A percentile compares a stretch with the other conserved stretches of the same genome.
phyloP scores from a whole-genome alignment of 2,113 vertebrate genomes.

The Ailurus styani region DNA sequence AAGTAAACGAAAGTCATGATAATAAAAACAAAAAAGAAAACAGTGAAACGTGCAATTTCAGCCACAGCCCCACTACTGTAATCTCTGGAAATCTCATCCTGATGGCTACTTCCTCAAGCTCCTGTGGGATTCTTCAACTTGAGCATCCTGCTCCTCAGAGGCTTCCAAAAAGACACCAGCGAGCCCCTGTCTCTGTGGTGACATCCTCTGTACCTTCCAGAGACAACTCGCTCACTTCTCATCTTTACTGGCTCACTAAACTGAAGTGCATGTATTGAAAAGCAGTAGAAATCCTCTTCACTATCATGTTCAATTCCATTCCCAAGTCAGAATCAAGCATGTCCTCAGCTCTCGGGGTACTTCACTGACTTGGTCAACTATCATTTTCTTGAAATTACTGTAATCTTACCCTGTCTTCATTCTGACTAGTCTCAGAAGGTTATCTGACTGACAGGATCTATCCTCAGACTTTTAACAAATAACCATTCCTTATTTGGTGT shows the following conservation, averaged over 20 bases:
- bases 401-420: not conserved
- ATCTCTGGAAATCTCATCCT: not conserved
- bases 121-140: not conserved
- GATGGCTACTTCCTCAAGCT: not conserved
- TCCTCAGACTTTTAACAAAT: not conserved
- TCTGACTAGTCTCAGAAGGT: not conserved
- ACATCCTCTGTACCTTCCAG: not conserved
- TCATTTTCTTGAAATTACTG: not conserved
- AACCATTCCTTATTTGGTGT: not conserved
- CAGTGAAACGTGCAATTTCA: not conserved
- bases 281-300: not conserved
- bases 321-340: not conserved
- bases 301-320: not conserved
- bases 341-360: not conserved
- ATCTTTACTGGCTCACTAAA: not conserved
- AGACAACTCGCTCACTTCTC: not conserved
- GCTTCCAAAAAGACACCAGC: not conserved
- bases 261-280: not conserved
- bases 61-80: not conserved
- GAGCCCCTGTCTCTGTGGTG: not conserved
- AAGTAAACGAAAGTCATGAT: not conserved
- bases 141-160: not conserved
- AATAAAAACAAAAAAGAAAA: not conserved
- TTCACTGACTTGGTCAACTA: not conserved
- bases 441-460: not conserved